phyloP scores from a whole-genome alignment of 2,888 invertebrate species.

The Scaptomyza parva region DNA sequence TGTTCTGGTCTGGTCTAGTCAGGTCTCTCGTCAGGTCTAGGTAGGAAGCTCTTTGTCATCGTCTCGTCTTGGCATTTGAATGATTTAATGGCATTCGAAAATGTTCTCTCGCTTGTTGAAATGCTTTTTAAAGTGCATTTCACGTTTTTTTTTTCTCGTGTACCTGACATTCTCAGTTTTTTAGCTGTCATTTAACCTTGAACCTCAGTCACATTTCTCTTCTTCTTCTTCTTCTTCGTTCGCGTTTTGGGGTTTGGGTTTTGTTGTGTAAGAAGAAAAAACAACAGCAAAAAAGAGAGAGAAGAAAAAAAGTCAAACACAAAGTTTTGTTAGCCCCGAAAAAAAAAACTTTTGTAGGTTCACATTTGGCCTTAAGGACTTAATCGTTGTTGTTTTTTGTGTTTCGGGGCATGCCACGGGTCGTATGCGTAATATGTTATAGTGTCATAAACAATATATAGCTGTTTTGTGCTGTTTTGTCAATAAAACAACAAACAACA shows the following conservation, averaged over 20 bases:
- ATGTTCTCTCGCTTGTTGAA: conserved; percentile 14
- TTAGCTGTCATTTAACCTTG: conserved; percentile 12
- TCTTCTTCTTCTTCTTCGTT: neutral
- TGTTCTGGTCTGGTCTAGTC: conserved; percentile 4
- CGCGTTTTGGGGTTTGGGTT: no score
- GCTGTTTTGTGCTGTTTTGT: conserved; percentile 32
- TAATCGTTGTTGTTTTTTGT: neutral
- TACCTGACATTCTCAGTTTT: conserved; percentile 2
- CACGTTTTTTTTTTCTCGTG: no score
- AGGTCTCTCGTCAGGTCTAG: neutral
- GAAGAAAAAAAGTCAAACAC: no score
- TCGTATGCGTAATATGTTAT: conserved; percentile 32
- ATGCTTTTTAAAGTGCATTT: conserved; percentile 15
- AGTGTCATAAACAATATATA: conserved; percentile 24
- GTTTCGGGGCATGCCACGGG: conserved; percentile 16
- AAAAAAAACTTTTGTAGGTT: conserved; percentile 16
- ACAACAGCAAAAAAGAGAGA: no score
- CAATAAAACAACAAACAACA: conserved; percentile 38
- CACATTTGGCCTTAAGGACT: conserved; percentile 12
- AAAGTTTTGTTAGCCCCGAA: conserved; percentile 4
- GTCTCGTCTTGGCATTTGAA: conserved; percentile 14
- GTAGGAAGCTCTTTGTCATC: conserved; percentile 10
- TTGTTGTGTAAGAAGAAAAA: neutral
- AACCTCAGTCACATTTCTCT: conserved; percentile 1
- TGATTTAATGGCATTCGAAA: conserved; percentile 10